Base-by-base conservation (phyloP, 1,140 invertebrate genomes). In the Drosophila ananassae region DNA sequence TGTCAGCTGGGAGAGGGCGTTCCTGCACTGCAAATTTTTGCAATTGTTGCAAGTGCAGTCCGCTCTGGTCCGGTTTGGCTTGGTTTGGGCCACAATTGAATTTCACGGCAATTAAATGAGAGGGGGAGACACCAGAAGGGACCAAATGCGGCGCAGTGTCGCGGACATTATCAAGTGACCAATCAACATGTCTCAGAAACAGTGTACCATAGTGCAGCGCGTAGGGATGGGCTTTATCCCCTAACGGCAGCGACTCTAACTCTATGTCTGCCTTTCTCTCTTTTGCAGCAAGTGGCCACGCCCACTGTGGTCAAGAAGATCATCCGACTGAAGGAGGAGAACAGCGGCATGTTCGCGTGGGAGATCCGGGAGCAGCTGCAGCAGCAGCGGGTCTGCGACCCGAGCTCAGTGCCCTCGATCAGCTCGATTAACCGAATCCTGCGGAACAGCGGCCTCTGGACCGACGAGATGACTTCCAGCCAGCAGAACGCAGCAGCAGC, bases 381-480 rank as follows among this genome's bases (percentile, higher is more conserved):
- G 12, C 94, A 95, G 10, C 97, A 97, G 83, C 94, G 96, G 44
- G 95, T 97, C 54, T 98, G 97, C 89, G 97, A 97, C 91, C 95
- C 96, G 0, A 95, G 96, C 89, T 95, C 95, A 48, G 96, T 98
- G 72, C 97, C 98, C 1, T 98, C 97, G 34, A 98, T 99, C 41
- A 98, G 97, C 59, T 98, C 97, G 8, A 98, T 99, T 48, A 99
- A 99, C 93, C 94, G 98, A 68, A 99, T 99, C 80, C 94, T 99
- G 30, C 94, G 98, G 51, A 98, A 98, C 91, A 96, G 96, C 55
- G 95, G 96, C 3, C 93, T 94, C 2, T 95, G 95, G 94, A 94
- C 94, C n/a, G 93, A 95, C 54, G 94, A 94, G 53, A 93, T 93
- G 91, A 91, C 90, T 5, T 91, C 90, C 17, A 91, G 81, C 53